Evolutionary conservation across 2,797 vertebrate species (phyloP), one percentile per base, ranked within the genome.

Genomic region (Gymnocypris eckloni): DNA sequence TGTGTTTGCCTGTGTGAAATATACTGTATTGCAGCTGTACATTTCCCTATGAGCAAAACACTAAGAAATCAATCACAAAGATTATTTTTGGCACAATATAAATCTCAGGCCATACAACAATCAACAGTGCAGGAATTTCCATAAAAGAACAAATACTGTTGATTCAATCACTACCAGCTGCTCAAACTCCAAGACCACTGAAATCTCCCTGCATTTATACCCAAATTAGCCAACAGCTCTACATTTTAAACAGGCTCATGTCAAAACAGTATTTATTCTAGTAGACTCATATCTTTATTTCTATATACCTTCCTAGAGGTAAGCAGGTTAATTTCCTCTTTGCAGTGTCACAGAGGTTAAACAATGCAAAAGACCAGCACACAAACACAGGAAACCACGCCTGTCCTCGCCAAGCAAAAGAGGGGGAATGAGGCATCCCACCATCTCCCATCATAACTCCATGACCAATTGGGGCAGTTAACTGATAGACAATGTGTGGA

Each of bases 341-440:
- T 89, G 20, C 87, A 93, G 93, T 94, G 95, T 94, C 94, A 94
- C 88, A 89, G 81, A 86, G 80, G 81, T 88, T 67, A 90, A 95
- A 95, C 95, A 96, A 96, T 95, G 93, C 92, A 90, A 82, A 91
- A 94, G 94, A 92, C 90, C 88, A 90, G 94, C 88, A 43, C 89
- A 95, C 95, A 96, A 96, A 96, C 93, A 95, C 94, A 94, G 95
- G 95, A 96, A 96, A 93, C 91, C 83, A 91, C 91, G 89, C 91
- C 93, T 94, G 94, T 91, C 89, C 93, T 56, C 81, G 59, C 33
- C 72, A 87, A 86, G 79, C 25, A 37, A 69, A 81, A 70, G 59
- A 76, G 87, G 43, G 37, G 75, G 69, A 80, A 73, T 25, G 59
- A 85, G 66, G 78, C 82, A 89, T 56, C 67, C 75, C 18, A 54